phyloP scores from a whole-genome alignment of 2,797 vertebrate genomes.

The Psittacula derbiana region DNA sequence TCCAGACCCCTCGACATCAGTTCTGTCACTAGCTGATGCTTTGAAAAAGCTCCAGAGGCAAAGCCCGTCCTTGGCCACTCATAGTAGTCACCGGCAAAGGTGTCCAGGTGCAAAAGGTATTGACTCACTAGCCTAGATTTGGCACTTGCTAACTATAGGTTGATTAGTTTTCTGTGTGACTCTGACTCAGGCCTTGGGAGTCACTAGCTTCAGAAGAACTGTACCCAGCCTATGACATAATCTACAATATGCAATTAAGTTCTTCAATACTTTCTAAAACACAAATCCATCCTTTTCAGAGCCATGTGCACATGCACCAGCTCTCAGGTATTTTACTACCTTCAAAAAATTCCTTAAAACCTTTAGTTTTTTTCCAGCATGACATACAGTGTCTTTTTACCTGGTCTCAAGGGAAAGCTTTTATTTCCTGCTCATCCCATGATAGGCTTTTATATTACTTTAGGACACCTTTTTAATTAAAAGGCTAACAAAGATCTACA shows the following conservation, averaged over 20 bases:
- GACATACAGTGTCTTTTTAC: not conserved
- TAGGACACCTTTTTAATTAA: not conserved
- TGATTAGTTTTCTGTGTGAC: not conserved
- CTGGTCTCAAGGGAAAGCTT: not conserved
- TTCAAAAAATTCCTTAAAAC: not conserved
- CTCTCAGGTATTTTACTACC: not conserved
- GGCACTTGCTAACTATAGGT: no score
- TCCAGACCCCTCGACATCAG: not conserved
- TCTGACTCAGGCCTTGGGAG: not conserved
- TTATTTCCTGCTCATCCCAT: not conserved
- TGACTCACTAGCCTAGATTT: not conserved
- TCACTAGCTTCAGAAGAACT: not conserved
- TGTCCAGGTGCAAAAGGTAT: not conserved
- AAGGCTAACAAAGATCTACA: not conserved
- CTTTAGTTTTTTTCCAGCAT: not conserved
- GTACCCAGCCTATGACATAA: not conserved
- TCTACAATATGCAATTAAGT: not conserved
- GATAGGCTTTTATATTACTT: not conserved
- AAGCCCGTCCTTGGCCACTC: not conserved
- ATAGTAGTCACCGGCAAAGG: not conserved
- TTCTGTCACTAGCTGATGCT: not conserved
- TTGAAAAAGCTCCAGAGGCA: not conserved
- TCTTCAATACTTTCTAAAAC: not conserved
- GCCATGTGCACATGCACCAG: not conserved
- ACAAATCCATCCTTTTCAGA: not conserved